Base-by-base conservation (phyloP, 2,113 vertebrate species). In the Thomomys bottae region DNA sequence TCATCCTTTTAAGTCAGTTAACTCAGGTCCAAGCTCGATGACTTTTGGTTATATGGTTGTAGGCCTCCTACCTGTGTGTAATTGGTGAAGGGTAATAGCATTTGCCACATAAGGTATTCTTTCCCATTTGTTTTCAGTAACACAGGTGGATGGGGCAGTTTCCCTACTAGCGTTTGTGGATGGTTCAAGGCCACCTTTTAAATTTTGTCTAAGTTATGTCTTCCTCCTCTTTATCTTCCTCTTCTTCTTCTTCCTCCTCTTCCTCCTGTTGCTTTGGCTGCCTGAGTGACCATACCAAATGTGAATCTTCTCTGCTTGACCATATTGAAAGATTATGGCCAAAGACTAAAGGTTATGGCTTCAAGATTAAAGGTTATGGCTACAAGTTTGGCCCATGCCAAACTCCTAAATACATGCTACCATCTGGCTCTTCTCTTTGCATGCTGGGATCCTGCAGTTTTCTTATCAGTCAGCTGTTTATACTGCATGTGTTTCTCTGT, bases 1-100 rank as follows among this genome's bases (percentile, higher is more conserved):
- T 85, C 49, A 88, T 78, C 9, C 59, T 87, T 93, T 78, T 28
- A 73, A 89, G 49, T 34, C 12, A 40, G 5, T 90, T 83, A 67
- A 70, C 45, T 57, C 40, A 86, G 38, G 24, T 68, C 15, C 30
- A 78, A 71, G 70, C n/a, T 38, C 30, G 30, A 73, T 11, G 17
- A 24, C 11, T 81, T 30, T 73, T 87, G 64, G 4, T 80, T 45
- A 49, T 21, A 23, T 70, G 1, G 9, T 17, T 85, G 6, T 54
- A 14, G 28, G 38, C 38, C 4, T 2, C 36, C 2, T 42, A 84
- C 15, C n/a, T 10, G 0, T 1, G 4, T 64, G 3, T 67, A 85
- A 61, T 17, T 49, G 68, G 34, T 64, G 23, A 90, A 82, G 66
- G 3, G 1, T 75, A 9, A 24, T 61, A 2, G 86, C 54, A 45